Evolutionary conservation across 2,888 invertebrate species (phyloP), one percentile per base, ranked within the genome.

Genomic region (Hypomecis punctinalis): DNA sequence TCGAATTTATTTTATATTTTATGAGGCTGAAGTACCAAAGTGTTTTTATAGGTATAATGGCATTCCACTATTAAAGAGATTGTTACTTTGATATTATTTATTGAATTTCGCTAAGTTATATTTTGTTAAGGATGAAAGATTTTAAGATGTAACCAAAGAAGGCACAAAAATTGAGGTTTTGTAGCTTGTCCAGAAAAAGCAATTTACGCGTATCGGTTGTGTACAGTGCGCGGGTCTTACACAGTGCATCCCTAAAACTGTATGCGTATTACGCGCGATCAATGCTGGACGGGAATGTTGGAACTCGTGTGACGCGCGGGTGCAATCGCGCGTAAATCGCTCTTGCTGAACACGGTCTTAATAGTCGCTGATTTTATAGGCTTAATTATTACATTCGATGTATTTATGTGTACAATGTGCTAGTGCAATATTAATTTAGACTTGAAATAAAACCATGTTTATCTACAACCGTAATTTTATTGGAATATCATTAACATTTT

Each of bases 341-440:
- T 23, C 23, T 2, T 23, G 23, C 23, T 23, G 3, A 23, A 3
- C 23, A 23, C 23, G 3, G 23, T 23, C 23, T 23, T 23, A 23
- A 2, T 23, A 23, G 23, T 23, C 3, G 23, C 23, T 23, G 23
- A 23, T n/a, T n/a, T n/a, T n/a, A n/a, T n/a, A n/a, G n/a, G n/a
- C n/a, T n/a, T 23, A 23, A 23, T 51, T 33, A 13, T 51, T 13
- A 51, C 51, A 51, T 37, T 74, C 59, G 63, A 70, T 67, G 54
- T 60, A 45, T 53, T 10, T 74, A 23, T 63, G 63, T 76, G 80
- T 84, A 79, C 78, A 85, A 82, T 82, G 68, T 74, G 70, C 65
- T 71, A 78, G 84, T 86, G 84, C 83, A 85, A 86, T 85, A 65
- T 33, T 55, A 46, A 35, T 52, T 63, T 55, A 60, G 33, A 61